A percentile compares a stretch with the other conserved stretches of the same genome.
phyloP scores from a whole-genome alignment of 1,140 invertebrate genomes.

The Cephus cinctus region DNA sequence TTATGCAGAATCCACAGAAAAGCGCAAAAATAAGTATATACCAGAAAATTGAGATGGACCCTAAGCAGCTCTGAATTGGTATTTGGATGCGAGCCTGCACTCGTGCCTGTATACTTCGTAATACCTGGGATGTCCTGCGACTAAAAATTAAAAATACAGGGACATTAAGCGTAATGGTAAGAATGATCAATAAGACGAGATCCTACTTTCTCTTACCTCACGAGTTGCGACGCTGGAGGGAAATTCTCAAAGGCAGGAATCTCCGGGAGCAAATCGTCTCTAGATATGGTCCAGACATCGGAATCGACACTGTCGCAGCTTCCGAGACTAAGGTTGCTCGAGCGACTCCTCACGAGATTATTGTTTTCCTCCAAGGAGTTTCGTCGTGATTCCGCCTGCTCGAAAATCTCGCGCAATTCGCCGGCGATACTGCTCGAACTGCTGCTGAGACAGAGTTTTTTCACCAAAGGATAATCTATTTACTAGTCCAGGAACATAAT shows the following conservation, averaged over 20 bases:
- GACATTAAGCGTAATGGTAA: background rate
- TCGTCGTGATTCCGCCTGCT: constrained; percentile 37
- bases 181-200: background rate
- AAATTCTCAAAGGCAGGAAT: constrained; percentile 18
- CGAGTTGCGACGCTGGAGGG: constrained; percentile 1
- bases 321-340: constrained; percentile 19
- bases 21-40: constrained; percentile 31
- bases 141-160: constrained; percentile 16
- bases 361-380: constrained; percentile 46
- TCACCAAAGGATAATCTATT: background rate
- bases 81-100: constrained; percentile 20
- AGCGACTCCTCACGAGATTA: constrained; percentile 33
- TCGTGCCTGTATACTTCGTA: constrained; percentile 15
- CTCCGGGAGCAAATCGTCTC: constrained; percentile 28
- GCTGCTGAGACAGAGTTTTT: constrained; percentile 19
- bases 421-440: constrained; percentile 38
- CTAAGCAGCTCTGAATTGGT: no score
- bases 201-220: background rate
- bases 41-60: no score
- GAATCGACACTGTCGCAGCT: constrained; percentile 12
- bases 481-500: constrained; percentile 21
- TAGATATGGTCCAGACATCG: constrained; percentile 16
- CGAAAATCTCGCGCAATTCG: constrained; percentile 41
- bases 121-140: constrained; percentile 3
- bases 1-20: constrained; percentile 37